Percentiles rank a stretch among this genome's conserved stretches.
Evolutionary conservation across 2,113 vertebrate species (phyloP).

Genomic region (Eonycteris spelaea): DNA sequence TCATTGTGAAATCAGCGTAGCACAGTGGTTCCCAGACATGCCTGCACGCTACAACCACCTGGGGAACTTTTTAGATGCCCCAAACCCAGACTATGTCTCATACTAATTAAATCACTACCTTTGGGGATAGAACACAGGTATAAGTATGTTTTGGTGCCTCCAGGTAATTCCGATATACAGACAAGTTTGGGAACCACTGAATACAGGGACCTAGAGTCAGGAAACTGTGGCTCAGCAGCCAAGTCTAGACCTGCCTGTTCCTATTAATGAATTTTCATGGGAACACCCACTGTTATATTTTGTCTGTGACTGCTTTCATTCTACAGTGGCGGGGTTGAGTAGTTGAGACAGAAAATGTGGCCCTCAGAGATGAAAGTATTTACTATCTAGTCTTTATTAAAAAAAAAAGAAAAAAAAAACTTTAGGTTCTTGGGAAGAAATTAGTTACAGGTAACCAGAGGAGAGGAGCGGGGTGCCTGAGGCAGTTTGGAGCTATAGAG

Average conservation of each 20-base stretch:
- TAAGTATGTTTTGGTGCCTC: neutral
- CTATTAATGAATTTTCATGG: neutral
- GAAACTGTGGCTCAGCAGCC: rapidly evolving
- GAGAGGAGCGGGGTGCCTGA: neutral
- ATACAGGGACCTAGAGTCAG: neutral
- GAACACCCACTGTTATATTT: too few relatives aligned
- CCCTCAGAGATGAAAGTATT: neutral
- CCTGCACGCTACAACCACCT: neutral
- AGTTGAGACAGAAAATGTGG: neutral
- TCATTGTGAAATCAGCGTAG: neutral
- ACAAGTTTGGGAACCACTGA: neutral
- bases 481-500: neutral
- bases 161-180: neutral
- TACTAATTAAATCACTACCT: neutral
- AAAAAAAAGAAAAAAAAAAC: neutral
- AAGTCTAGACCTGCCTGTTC: neutral
- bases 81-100: neutral
- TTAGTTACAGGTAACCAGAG: neutral
- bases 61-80: neutral
- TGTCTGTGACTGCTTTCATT: neutral
- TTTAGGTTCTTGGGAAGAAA: neutral
- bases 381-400: neutral
- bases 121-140: too few relatives aligned
- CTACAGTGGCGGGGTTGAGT: neutral
- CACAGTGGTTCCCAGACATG: neutral